phyloP scores from a whole-genome alignment of 2,797 vertebrate species.

The Fratercula arctica region DNA sequence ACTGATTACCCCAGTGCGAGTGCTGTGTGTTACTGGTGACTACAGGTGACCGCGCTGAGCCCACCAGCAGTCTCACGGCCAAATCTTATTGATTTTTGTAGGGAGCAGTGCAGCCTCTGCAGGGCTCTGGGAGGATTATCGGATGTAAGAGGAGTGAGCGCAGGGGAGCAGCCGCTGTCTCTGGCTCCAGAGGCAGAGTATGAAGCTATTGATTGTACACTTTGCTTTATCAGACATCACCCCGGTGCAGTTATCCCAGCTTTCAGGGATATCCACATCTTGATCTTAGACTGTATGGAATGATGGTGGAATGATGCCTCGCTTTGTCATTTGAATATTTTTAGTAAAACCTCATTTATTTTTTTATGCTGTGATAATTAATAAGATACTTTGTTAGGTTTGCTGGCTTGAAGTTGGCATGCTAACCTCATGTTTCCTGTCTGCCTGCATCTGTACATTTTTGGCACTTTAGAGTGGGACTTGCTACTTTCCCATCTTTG shows the following conservation, averaged over 20 bases:
- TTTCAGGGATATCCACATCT: background rate
- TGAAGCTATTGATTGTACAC: background rate
- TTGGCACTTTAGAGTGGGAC: background rate
- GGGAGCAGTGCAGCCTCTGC: background rate
- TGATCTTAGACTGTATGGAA: background rate
- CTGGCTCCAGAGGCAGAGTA: background rate
- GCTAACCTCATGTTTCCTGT: background rate
- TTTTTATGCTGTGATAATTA: background rate
- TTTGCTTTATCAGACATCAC: constrained; percentile 6
- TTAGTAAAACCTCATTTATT: background rate
- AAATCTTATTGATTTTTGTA: background rate
- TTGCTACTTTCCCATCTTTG: background rate
- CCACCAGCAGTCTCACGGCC: background rate
- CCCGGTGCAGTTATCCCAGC: constrained; percentile 1
- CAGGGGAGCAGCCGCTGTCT: background rate
- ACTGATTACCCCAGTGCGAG: background rate
- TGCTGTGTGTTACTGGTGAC: background rate
- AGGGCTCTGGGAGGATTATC: constrained; percentile 14
- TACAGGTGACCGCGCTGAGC: background rate
- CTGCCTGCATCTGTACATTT: background rate
- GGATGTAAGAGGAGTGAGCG: background rate
- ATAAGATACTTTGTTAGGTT: background rate
- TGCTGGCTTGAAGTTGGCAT: background rate
- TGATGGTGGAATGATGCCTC: background rate
- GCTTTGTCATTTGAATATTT: background rate